Base-by-base conservation (phyloP, 2,797 vertebrate species). In the Eulemur albifrons region DNA sequence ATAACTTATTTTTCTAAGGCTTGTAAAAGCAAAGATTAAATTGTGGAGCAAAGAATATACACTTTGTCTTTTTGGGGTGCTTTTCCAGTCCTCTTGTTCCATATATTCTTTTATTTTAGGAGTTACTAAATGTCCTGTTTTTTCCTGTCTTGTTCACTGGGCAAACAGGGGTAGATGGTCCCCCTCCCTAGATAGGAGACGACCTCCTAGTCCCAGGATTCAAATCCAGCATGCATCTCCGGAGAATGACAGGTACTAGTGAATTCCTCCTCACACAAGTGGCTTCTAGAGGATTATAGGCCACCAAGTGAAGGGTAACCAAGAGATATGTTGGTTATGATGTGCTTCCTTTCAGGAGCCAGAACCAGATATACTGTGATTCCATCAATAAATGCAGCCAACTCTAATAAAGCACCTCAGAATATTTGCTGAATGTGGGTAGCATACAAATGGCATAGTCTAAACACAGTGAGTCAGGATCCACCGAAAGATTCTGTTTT, bases 161-260 rank as follows among this genome's bases (percentile, higher is more conserved):
- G 98, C 98, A 98, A 98, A 97, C 98, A 98, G 98, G 98, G 98
- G 97, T 98, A 99, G 98, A 99, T 99, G 98, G 98, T 99, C 99
- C 98, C 99, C 99, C 98, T 99, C 99, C 98, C 99, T 99, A 99
- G 99, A 99, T 98, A 99, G 99, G 99, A 99, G 99, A 99, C 99
- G 99, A 98, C 99, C 99, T 96, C 99, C 99, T 98, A 99, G 99
- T 98, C 99, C 99, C 99, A 99, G 99, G 99, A 99, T 99, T 99
- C 99, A 99, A 98, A 99, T 99, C 98, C 99, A 99, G 99, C 99
- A 99, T 98, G 99, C 99, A 93, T 99, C 99, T 99, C 99, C 99
- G 86, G 99, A 99, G 98, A 99, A 99, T 98, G 99, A 99, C 99
- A 99, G 99, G 99, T 99, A 99, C 99, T 99, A 98, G 98, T 97